Conservation (phyloP, 2,888 invertebrate genomes). For the Drosophila ustulata region DNA sequence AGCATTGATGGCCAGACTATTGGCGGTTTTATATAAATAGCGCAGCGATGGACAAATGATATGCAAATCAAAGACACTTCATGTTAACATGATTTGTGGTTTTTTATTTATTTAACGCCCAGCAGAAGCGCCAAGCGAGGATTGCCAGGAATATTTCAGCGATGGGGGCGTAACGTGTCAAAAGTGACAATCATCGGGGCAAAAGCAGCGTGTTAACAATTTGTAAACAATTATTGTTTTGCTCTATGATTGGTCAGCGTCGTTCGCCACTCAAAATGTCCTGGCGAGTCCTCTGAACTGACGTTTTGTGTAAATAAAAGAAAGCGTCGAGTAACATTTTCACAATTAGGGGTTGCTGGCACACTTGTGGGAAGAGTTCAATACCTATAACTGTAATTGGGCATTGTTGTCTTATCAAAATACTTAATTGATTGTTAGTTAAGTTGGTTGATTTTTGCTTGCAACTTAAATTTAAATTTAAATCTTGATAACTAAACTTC, state of each 20-base stretch:
- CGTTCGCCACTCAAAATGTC: slow-evolving; percentile 55
- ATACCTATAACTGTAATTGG: neutral
- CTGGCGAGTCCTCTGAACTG: slow-evolving; percentile 52
- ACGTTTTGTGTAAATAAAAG: slow-evolving; percentile 71
- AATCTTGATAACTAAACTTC: neutral
- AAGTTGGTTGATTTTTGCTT: neutral
- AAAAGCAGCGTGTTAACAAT: slow-evolving; percentile 73
- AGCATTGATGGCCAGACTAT: slow-evolving; percentile 24
- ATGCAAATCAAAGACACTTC: slow-evolving; percentile 81
- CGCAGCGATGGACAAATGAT: slow-evolving; percentile 73
- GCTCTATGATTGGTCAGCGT: slow-evolving; percentile 74
- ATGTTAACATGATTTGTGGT: slow-evolving; percentile 67
- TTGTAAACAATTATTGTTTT: slow-evolving; percentile 82
- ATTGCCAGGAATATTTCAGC: slow-evolving; percentile 29
- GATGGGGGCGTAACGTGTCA: slow-evolving; percentile 69
- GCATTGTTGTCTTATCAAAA: slow-evolving; percentile 3
- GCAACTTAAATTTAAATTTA: neutral
- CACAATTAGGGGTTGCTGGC: slow-evolving; percentile 54
- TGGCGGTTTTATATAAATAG: slow-evolving; percentile 59
- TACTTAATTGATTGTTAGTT: neutral
- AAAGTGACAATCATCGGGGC: slow-evolving; percentile 74
- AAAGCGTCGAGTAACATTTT: slow-evolving; percentile 36
- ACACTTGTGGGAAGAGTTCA: neutral
- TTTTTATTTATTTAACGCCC: slow-evolving; percentile 70
- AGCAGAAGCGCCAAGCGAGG: slow-evolving; percentile 27